These are phyloP conservation scores for Girardinichthys multiradiatus DNA, from an alignment of 2,113 vertebrate genomes.

Conservation along the genomic window DNA sequence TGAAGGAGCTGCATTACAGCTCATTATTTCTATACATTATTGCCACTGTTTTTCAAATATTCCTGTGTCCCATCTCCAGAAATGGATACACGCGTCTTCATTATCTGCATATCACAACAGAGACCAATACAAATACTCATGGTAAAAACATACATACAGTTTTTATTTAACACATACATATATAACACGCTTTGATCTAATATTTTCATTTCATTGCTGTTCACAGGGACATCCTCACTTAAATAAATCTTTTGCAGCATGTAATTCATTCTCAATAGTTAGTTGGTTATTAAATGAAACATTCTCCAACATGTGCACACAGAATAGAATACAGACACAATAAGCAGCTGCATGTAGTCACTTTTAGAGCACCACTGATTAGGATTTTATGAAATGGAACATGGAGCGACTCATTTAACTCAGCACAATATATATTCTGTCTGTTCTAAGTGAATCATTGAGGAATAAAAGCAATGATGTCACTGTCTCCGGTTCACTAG, in stretches of 20 bases:
- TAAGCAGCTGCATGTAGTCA: conserved; percentile 1
- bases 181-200: neutral
- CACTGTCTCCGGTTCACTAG: conserved; percentile 61
- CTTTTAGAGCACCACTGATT: conserved; percentile 45
- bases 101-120: conserved; percentile 8
- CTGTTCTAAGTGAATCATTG: too few relatives aligned
- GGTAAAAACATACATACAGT: conserved; percentile 17
- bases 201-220: neutral
- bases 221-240: conserved; percentile 21
- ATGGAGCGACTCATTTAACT: neutral
- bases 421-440: neutral
- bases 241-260: neutral
- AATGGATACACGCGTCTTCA: conserved; percentile 17
- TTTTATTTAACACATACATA: neutral
- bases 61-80: conserved; percentile 15
- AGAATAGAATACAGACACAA: conserved; percentile 12
- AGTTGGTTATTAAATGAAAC: conserved; percentile 2
- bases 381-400: neutral
- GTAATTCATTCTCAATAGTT: neutral
- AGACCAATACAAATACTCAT: conserved; percentile 23
- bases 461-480: conserved; percentile 3
- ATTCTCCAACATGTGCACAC: neutral
- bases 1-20: conserved; percentile 34
- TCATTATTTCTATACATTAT: conserved; percentile 69
- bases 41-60: conserved; percentile 41